Evolutionary conservation across 1,140 invertebrate species (phyloP), one percentile per base, ranked within the genome.

Genomic region (Panulirus ornatus): DNA sequence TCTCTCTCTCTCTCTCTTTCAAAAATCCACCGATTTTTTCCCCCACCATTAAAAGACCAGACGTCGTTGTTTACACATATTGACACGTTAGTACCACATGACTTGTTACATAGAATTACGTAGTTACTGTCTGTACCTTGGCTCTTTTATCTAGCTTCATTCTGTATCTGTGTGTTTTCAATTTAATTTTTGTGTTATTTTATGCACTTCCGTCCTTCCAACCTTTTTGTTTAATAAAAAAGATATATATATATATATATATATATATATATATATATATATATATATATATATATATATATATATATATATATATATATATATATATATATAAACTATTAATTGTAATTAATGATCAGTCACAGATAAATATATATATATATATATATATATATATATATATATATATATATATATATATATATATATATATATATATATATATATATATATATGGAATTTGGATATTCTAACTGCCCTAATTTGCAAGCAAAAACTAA

Each of bases 341-440:
- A 38, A 11, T 16, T 75, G n/a, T 75, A 75, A 11, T 19, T 75
- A 40, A 14, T n/a, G n/a, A n/a, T n/a, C n/a, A n/a, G n/a, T n/a
- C n/a, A 2, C 38, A 75, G 9, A 75, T 75, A 75, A 36, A 36
- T 75, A 36, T 75, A 75, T 75, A 75, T 75, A 75, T 75, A 75
- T 75, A 75, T 75, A 75, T 75, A 36, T 40, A 75, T 75, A 75
- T 75, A 38, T 75, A 75, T 38, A n/a, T 75, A 36, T 75, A 75
- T 75, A 75, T 75, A 38, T 75, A 75, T 75, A 75, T 75, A 75
- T 75, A 75, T 36, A 75, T 75, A 75, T 75, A 75, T 75, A 75
- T 75, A 75, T 36, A 75, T 75, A 75, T 75, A 75, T 38, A 38
- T 75, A 14, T 38, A 75, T 38, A 75, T 38, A 38, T 38, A 75